Percentiles rank a stretch among this genome's conserved stretches.
Evolutionary conservation across 2,113 vertebrate genomes (phyloP).

Genomic region (Puma concolor): DNA sequence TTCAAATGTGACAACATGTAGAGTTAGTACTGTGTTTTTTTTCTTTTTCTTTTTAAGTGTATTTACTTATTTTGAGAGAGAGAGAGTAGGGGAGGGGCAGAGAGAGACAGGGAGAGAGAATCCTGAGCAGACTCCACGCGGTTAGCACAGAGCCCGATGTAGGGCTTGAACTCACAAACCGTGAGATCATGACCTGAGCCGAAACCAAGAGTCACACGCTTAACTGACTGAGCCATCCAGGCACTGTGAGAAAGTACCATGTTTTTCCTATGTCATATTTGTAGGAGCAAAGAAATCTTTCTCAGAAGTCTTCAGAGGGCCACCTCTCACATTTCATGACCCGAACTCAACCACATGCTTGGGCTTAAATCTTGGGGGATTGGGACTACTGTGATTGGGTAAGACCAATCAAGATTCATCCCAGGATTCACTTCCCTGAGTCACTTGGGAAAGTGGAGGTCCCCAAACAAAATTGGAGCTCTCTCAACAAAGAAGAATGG

Average conservation of each 20-base stretch:
- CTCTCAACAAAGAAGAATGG: background rate
- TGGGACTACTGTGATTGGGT: background rate
- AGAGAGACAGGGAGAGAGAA: too few relatives aligned
- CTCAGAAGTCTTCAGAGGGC: background rate
- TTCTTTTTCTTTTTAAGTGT: background rate
- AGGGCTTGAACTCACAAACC: too few relatives aligned
- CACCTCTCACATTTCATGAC: background rate
- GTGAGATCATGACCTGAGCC: too few relatives aligned
- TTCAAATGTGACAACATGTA: background rate
- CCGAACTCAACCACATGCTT: background rate
- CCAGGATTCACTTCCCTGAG: background rate
- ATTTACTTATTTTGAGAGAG: too few relatives aligned
- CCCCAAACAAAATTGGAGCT: background rate
- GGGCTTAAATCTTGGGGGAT: background rate
- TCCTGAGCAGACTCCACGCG: too few relatives aligned
- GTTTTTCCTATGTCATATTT: constrained; percentile 28
- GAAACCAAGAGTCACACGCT: too few relatives aligned
- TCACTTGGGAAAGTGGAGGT: background rate
- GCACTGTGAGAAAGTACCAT: background rate
- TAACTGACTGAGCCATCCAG: too few relatives aligned
- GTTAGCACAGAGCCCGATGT: too few relatives aligned
- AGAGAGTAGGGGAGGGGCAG: too few relatives aligned
- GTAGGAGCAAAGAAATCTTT: background rate
- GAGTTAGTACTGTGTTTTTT: background rate
- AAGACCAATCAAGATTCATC: background rate